A percentile compares a stretch with the other conserved stretches of the same genome.
Conservation (phyloP, 2,113 vertebrate genomes). For the Chaetodon auriga region DNA sequence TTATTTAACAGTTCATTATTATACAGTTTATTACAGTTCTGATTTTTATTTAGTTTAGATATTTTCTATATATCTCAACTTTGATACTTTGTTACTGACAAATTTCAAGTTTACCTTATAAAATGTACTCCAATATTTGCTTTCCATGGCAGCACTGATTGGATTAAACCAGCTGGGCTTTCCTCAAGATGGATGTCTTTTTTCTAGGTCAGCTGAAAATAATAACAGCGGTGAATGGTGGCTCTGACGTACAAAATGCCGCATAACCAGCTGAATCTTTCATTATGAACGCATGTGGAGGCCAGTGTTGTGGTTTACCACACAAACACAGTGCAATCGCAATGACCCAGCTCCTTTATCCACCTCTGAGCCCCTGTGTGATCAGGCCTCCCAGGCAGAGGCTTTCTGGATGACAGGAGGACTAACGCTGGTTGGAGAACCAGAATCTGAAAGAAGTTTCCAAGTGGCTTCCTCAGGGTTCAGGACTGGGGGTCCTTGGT, state of each 20-base stretch:
- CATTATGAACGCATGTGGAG: slow-evolving; percentile 41
- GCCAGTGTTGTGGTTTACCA: slow-evolving; percentile 17
- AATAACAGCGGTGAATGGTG: slow-evolving; percentile 24
- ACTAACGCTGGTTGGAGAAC: slow-evolving; percentile 48
- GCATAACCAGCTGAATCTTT: slow-evolving; percentile 16
- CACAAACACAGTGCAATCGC: slow-evolving; percentile 22
- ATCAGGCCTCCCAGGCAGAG: slow-evolving; percentile 62
- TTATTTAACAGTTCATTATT: neutral
- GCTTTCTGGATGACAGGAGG: slow-evolving; percentile 45
- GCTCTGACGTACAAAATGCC: slow-evolving; percentile 2
- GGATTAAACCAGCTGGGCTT: slow-evolving; percentile 4
- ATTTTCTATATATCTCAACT: neutral
- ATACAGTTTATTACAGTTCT: neutral
- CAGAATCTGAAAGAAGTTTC: slow-evolving; percentile 42
- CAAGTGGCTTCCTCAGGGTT: slow-evolving; percentile 48
- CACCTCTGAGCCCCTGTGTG: slow-evolving; percentile 49
- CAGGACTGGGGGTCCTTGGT: slow-evolving; percentile 56
- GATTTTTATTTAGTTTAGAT: too few relatives aligned
- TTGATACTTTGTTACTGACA: too few relatives aligned
- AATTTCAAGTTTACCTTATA: too few relatives aligned
- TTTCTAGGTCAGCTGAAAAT: slow-evolving; percentile 46
- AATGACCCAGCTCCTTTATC: slow-evolving; percentile 33
- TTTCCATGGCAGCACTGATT: slow-evolving; percentile 3
- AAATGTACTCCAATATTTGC: too few relatives aligned
- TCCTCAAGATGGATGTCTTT: neutral